Conservation (phyloP, 1,140 invertebrate species). For the Megalopta genalis region DNA sequence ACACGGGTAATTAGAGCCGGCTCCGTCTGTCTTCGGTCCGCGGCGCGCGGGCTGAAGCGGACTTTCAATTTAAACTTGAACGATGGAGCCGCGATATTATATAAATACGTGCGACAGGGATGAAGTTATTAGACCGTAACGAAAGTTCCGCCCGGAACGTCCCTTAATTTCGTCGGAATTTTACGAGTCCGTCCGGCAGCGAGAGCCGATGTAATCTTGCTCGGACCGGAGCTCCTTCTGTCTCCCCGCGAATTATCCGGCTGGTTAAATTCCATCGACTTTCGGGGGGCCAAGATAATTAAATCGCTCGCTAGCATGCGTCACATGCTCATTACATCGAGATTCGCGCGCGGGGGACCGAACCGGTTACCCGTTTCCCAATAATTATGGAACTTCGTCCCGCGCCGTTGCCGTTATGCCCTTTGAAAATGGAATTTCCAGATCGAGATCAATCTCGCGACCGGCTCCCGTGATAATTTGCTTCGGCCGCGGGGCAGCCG, state of each 20-base stretch:
- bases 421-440: no score
- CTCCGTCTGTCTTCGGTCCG: not conserved
- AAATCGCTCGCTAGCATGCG: not conserved
- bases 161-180: not conserved
- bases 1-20: conserved; percentile 57
- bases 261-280: not conserved
- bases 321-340: not conserved
- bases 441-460: no score
- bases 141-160: not conserved
- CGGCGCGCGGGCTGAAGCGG: no score
- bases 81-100: not conserved
- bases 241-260: not conserved
- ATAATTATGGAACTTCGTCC: no score
- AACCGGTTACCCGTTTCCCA: not conserved
- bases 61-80: conserved; percentile 19
- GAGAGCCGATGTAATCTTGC: not conserved
- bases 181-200: not conserved
- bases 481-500: no score
- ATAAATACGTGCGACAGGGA: not conserved
- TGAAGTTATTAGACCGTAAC: not conserved
- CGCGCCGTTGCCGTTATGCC: no score
- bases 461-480: no score
- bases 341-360: not conserved
- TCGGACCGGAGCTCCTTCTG: not conserved
- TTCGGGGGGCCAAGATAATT: not conserved